Conservation (phyloP, 92 coral and sea anemone species). For the Epizoanthus scotinus region DNA sequence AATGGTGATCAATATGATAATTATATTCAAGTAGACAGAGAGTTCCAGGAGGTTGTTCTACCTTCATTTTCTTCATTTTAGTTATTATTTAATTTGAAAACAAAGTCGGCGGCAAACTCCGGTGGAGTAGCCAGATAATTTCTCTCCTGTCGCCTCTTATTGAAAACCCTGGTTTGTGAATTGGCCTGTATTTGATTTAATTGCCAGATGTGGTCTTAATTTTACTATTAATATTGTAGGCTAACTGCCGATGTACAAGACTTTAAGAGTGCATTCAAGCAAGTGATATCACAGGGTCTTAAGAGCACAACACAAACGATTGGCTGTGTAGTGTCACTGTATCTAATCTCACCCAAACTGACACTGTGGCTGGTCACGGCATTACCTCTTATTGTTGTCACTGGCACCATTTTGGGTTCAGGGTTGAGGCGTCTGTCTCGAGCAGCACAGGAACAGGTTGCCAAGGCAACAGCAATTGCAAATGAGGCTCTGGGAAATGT, state of each 20-base stretch:
- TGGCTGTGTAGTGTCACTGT: constrained; percentile 89
- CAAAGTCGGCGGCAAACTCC: no score
- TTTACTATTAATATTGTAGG: constrained; percentile 38
- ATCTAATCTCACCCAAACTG: constrained; percentile 89
- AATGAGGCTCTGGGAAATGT: constrained; percentile 97
- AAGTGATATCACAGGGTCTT: constrained; percentile 93
- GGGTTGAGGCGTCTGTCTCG: constrained; percentile 82
- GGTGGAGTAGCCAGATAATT: no score
- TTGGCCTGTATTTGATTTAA: background rate
- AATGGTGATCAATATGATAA: no score
- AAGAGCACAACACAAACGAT: constrained; percentile 89
- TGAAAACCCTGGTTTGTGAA: no score
- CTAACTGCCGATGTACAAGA: constrained; percentile 94
- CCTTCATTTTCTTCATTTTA: no score
- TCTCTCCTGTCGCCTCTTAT: no score
- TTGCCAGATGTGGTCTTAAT: background rate
- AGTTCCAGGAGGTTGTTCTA: no score
- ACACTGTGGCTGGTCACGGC: constrained; percentile 66
- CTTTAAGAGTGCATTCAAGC: constrained; percentile 98
- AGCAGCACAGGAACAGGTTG: constrained; percentile 95
- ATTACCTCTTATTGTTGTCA: constrained; percentile 72
- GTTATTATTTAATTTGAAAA: no score
- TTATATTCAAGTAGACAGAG: no score
- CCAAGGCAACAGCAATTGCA: constrained; percentile 96
- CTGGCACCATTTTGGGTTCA: constrained; percentile 93